Percentiles rank a stretch among this genome's conserved stretches.
Evolutionary conservation across 2,797 vertebrate species (phyloP).

Genomic region (Enteromius viviparus): DNA sequence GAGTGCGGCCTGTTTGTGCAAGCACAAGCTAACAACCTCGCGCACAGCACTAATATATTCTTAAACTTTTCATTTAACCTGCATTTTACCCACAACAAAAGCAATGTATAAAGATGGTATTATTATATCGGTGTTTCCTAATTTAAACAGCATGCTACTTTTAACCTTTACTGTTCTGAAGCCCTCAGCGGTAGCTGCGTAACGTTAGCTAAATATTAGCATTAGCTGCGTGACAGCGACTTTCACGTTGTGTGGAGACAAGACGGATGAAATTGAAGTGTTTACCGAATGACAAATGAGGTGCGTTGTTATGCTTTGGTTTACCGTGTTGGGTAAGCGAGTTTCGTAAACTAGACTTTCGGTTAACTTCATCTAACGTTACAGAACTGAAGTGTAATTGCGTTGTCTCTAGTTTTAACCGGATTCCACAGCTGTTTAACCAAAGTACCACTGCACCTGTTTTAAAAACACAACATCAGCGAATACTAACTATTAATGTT

Average conservation of each 20-base stretch:
- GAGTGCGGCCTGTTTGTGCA: constrained; percentile 30
- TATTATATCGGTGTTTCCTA: background rate
- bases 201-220: constrained; percentile 36
- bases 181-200: background rate
- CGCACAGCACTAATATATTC: background rate
- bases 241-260: background rate
- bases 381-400: background rate
- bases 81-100: no score
- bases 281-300: background rate
- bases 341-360: background rate
- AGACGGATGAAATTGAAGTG: background rate
- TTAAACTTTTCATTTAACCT: no score
- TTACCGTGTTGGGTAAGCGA: background rate
- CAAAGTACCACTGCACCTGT: background rate
- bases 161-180: background rate
- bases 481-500: background rate
- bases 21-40: background rate
- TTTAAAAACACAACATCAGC: background rate
- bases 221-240: constrained; percentile 8
- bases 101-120: background rate
- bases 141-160: background rate
- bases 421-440: background rate
- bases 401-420: background rate
- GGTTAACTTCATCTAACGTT: background rate
- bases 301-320: no score